Evolutionary conservation across 2,113 vertebrate genomes (phyloP).

Genomic region (Procavia capensis): DNA sequence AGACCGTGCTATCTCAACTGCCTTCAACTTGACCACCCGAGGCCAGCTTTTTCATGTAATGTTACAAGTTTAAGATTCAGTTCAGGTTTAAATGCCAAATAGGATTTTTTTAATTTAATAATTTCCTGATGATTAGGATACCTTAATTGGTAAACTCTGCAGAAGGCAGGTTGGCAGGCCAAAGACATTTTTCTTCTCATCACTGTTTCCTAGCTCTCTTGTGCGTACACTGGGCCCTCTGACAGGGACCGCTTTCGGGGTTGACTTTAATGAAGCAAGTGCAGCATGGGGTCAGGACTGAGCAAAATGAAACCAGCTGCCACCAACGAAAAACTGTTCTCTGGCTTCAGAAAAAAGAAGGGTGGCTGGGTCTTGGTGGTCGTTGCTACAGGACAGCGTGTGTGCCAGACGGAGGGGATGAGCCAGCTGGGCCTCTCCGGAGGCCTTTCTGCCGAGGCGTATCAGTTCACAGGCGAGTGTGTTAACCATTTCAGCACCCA

Average conservation of each 20-base stretch:
- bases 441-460: not conserved
- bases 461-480: not conserved
- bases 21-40: not conserved
- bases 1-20: not conserved
- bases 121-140: not conserved
- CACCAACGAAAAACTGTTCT: not conserved
- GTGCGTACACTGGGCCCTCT: rapidly evolving
- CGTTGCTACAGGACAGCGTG: not conserved
- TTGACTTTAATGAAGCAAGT: not conserved
- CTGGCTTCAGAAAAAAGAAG: not conserved
- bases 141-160: not conserved
- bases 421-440: not conserved
- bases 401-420: not conserved
- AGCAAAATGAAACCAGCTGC: not conserved
- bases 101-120: not conserved
- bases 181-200: not conserved
- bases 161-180: not conserved
- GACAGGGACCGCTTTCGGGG: not conserved
- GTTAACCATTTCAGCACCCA: not conserved
- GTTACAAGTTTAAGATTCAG: not conserved
- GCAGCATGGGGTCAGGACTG: not conserved
- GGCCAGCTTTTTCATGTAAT: not conserved
- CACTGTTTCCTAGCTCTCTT: not conserved
- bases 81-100: not conserved
- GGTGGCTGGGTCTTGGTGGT: not conserved